Conservation (phyloP, 2,797 vertebrate species). For the Pachyuromys duprasi region DNA sequence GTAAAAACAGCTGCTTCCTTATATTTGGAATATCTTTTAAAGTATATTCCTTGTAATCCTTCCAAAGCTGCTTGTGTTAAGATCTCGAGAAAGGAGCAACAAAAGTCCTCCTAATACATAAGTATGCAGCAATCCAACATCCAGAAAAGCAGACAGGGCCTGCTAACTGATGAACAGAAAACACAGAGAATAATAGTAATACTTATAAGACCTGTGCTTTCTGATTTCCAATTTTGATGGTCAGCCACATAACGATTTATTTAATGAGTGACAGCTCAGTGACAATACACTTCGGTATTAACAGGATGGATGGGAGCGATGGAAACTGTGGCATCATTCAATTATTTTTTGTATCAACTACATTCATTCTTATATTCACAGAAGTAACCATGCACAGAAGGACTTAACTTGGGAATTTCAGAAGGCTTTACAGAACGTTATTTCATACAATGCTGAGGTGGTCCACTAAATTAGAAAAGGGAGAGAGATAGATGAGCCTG, state of each 20-base stretch:
- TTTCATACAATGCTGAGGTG: slow-evolving; percentile 16
- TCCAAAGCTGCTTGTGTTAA: slow-evolving; percentile 61
- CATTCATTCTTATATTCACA: slow-evolving; percentile 45
- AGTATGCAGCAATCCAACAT: slow-evolving; percentile 36
- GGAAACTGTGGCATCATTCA: slow-evolving; percentile 65
- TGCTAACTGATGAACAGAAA: slow-evolving; percentile 65
- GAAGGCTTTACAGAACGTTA: slow-evolving; percentile 59
- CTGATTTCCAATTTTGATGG: slow-evolving; percentile 70
- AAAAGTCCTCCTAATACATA: slow-evolving; percentile 61
- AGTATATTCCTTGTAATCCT: slow-evolving; percentile 66
- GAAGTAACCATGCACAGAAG: slow-evolving; percentile 62
- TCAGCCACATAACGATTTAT: slow-evolving; percentile 62
- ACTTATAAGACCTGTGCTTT: neutral
- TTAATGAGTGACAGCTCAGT: slow-evolving; percentile 53
- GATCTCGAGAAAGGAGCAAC: slow-evolving; percentile 70
- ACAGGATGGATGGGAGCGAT: slow-evolving; percentile 61
- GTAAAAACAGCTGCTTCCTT: slow-evolving; percentile 58
- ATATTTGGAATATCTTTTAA: slow-evolving; percentile 64
- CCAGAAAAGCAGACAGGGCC: neutral
- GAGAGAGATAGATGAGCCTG: neutral
- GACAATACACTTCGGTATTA: slow-evolving; percentile 60
- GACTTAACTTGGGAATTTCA: slow-evolving; percentile 62
- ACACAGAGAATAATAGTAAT: slow-evolving; percentile 14
- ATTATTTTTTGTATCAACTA: slow-evolving; percentile 62
- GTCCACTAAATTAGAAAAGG: slow-evolving; percentile 49